Evolutionary conservation across 2,797 vertebrate species (phyloP), one percentile per base, ranked within the genome.

Genomic region (Gobionotothen gibberifrons): DNA sequence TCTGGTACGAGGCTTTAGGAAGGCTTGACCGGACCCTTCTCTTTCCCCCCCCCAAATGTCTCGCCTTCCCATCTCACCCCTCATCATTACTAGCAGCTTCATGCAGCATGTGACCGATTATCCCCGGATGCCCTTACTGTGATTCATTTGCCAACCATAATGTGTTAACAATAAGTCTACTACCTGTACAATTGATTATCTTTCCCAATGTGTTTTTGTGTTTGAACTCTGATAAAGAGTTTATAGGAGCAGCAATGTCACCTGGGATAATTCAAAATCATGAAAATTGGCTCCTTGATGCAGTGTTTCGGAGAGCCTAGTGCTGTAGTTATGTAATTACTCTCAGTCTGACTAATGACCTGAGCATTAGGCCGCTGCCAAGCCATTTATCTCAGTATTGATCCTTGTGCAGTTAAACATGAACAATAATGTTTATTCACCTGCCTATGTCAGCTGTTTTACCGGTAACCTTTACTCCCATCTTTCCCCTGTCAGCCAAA

Each of bases 361-460:
- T 58, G 48, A 77, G 74, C 79, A 85, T 87, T 87, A 89, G 83
- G 84, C 74, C 58, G 53, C 67, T 71, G 82, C 90, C 74, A 75
- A 83, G 87, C 74, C 80, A 89, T 90, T 91, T 79, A 90, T 90
- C 82, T 79, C 72, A 9, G 15, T 87, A 92, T 92, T 69, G 91
- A 93, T 93, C 79, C 54, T 36, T 3, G 4, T 49, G 78, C 85
- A 73, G 76, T 88, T 88, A 79, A 85, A 85, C 78, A 79, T 60
- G 54, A 88, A 85, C 85, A 84, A 89, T 83, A 86, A 86, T 82
- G 87, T 88, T 87, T 81, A 79, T 81, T 81, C 72, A 71, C 82
- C 77, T 79, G 81, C 77, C 76, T 72, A 17, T 75, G 85, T 78
- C 67, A 64, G 68, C 72, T 61, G 74, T 51, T 79, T 88, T 59